Conservation (phyloP, 2,888 invertebrate genomes). For the Eucera pruinosa region DNA sequence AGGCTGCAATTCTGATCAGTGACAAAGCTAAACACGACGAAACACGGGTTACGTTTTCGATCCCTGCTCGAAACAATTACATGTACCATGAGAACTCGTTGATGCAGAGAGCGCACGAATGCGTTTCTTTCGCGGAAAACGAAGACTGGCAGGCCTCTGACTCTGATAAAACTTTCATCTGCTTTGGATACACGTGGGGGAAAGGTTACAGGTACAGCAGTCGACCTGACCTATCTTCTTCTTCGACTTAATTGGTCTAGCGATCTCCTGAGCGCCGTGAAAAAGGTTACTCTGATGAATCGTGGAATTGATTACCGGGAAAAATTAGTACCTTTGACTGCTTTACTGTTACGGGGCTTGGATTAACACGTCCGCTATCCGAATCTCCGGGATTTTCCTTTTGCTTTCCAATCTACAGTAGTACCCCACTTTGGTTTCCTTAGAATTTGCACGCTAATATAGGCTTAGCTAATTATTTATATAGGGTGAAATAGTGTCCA, state of each 20-base stretch:
- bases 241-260: slow-evolving; percentile 51
- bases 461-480: too few species aligned
- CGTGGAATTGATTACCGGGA: slow-evolving; percentile 19
- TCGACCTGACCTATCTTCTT: slow-evolving; percentile 53
- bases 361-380: too few species aligned
- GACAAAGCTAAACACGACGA: too few species aligned
- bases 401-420: too few species aligned
- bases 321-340: slow-evolving; percentile 28
- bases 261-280: slow-evolving; percentile 11
- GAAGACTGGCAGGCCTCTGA: slow-evolving; percentile 6
- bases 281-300: slow-evolving; percentile 20
- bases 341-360: too few species aligned
- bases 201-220: slow-evolving; percentile 62
- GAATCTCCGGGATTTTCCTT: too few species aligned
- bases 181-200: slow-evolving; percentile 40
- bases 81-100: slow-evolving; percentile 38
- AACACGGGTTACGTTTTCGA: too few species aligned
- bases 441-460: too few species aligned
- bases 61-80: too few species aligned
- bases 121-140: slow-evolving; percentile 28
- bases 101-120: neutral
- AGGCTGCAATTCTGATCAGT: too few species aligned
- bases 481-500: too few species aligned
- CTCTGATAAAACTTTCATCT: slow-evolving; percentile 67
- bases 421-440: too few species aligned